Base-by-base conservation (phyloP, 2,888 invertebrate species). In the Lithophane ornitopus region DNA sequence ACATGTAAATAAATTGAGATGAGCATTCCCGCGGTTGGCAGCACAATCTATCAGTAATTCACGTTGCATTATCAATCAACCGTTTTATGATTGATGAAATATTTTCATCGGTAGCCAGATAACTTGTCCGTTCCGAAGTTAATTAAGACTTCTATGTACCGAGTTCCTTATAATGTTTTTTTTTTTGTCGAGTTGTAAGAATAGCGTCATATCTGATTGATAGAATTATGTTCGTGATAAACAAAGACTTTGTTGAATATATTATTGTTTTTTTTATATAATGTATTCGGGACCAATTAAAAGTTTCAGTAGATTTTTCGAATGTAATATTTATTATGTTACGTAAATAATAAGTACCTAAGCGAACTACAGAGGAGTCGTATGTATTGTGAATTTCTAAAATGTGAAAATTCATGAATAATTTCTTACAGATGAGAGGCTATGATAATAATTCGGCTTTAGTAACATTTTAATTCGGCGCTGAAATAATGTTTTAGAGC, bases 1-100 rank as follows among this genome's bases (percentile, higher is more conserved):
- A 95, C 93, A 95, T 96, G 95, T 96, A 96, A 96, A 96, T 95
- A 96, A 95, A 96, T 96, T 94, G 95, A 95, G 94, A 94, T 91
- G 94, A 94, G 92, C 93, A 92, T 94, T 94, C 94, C 91, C 92
- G 90, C 90, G 87, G 93, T 91, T 92, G 94, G 94, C 94, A 94
- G 94, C 93, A 92, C 92, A 90, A 94, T 95, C 94, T 94, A 96
- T 96, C 96, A 96, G 96, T 95, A 96, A 95, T 95, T 95, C 96
- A 96, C 95, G 92, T 94, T 92, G 92, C 92, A 94, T 95, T 96
- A 96, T 96, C 96, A 96, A 96, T 96, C 96, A 96, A 93, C 89
- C 91, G 89, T 90, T 90, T 82, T 81, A 94, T 96, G 96, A 96
- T 96, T 95, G 95, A 96, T 96, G 96, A 91, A 94, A 96, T 93